Evolutionary conservation across 2,888 invertebrate species (phyloP).

Genomic region (Polydrusus cervinus): DNA sequence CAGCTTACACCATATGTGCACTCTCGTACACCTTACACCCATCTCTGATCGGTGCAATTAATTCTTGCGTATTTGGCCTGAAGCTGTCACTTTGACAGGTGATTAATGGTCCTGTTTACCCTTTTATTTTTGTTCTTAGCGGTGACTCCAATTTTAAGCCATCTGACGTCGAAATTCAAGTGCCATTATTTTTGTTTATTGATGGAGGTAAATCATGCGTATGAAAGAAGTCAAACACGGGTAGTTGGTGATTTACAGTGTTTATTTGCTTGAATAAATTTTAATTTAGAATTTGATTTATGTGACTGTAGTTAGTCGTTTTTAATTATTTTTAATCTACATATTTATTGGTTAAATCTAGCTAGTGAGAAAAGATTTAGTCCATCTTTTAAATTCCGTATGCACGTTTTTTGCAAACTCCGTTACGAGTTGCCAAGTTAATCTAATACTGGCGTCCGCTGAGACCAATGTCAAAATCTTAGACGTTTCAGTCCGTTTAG

Average conservation of each 20-base stretch:
- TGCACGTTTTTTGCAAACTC: too few species aligned
- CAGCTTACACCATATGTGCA: conserved; percentile 42
- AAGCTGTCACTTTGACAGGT: conserved; percentile 57
- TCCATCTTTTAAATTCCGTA: too few species aligned
- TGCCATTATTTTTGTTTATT: conserved; percentile 52
- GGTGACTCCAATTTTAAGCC: conserved; percentile 48
- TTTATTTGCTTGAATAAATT: conserved; percentile 29
- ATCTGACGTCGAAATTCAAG: conserved; percentile 52
- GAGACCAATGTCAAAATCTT: conserved; percentile 48
- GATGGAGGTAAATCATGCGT: conserved; percentile 51
- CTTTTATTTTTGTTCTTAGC: conserved; percentile 56
- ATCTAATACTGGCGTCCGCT: conserved; percentile 30
- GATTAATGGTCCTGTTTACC: conserved; percentile 62
- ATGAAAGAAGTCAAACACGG: conserved; percentile 47
- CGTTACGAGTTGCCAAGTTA: conserved; percentile 1
- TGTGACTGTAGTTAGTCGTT: neutral
- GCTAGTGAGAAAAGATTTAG: too few species aligned
- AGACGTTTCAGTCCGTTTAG: conserved; percentile 47
- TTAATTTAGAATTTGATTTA: neutral
- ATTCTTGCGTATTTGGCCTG: conserved; percentile 50
- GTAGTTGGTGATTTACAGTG: conserved; percentile 40
- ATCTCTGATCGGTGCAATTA: conserved; percentile 46
- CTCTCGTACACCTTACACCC: conserved; percentile 39
- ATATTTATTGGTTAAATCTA: too few species aligned
- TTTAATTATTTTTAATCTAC: neutral